Evolutionary conservation across 2,797 vertebrate genomes (phyloP), one percentile per base, ranked within the genome.

Genomic region (Poecilia picta): DNA sequence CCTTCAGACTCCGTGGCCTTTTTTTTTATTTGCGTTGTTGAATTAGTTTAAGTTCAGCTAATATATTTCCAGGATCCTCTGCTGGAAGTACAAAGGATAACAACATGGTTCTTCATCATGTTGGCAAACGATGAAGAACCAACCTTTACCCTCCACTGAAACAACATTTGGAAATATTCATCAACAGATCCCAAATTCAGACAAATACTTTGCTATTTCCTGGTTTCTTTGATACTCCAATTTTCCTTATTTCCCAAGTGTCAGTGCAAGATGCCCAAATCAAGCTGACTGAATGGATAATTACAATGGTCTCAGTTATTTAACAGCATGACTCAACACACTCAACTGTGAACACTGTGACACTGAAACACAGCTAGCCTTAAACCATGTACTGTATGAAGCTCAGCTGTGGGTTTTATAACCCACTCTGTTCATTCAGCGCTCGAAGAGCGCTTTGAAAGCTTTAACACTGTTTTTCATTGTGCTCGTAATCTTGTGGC

Each of bases 401-500:
- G 82, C 87, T 94, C 90, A 93, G 92, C 92, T 92, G 89, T 89
- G 84, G 87, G 86, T 88, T 92, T 90, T 83, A 73, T 79, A 91
- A 89, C 88, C 25, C 77, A 46, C 88, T 89, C 90, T 88, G 84
- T 90, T 91, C 93, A 93, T 91, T 92, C 89, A 89, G 86, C 47
- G 70, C 43, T 49, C 46, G 79, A 78, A 91, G 89, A 94, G 90
- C 82, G 87, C 93, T 92, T 93, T 95, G 89, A 90, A 91, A 90
- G 88, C 82, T 78, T 77, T 12, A 83, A 94, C 92, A 95, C 87
- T 92, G 87, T 47, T 2, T 87, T 64, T 78, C 91, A 93, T 94
- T 95, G 95, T 95, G 85, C 89, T 75, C 80, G 81, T 90, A 92
- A 93, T 94, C 92, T 94, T 91, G 91, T 86, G 77, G 86, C 86